These are phyloP conservation scores for Dissostichus mawsoni DNA, from an alignment of 2,113 vertebrate genomes.

Conservation along the genomic window DNA sequence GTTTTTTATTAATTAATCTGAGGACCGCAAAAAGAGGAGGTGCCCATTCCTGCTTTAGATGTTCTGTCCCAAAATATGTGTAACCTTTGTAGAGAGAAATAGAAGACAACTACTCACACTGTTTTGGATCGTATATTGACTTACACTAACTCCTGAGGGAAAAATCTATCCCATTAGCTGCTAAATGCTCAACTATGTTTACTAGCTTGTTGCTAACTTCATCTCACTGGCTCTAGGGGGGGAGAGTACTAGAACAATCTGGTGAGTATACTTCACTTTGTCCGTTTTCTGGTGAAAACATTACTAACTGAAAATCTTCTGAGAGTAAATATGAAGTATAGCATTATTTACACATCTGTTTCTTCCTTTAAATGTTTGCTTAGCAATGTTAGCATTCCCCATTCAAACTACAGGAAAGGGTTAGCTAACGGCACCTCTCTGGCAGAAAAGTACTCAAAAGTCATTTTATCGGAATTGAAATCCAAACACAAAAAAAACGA, in stretches of 20 bases:
- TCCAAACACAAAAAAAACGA: constrained; percentile 26
- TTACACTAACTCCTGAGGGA: not conserved
- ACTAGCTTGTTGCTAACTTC: not conserved
- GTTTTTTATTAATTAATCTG: no score
- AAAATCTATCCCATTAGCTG: not conserved
- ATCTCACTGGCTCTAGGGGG: no score
- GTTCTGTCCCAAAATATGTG: no score
- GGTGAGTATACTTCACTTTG: not conserved
- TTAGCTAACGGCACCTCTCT: constrained; percentile 5
- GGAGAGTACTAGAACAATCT: not conserved
- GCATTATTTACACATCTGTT: not conserved
- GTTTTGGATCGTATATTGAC: not conserved
- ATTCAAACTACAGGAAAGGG: not conserved
- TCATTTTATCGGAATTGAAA: constrained; percentile 31
- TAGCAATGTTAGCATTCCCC: not conserved
- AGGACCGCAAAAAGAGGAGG: no score
- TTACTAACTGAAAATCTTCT: not conserved
- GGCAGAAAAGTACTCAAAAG: not conserved
- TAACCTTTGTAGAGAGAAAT: not conserved
- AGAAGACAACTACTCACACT: not conserved
- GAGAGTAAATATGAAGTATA: not conserved
- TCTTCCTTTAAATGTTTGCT: constrained; percentile 3
- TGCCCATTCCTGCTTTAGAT: no score
- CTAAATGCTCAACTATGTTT: not conserved
- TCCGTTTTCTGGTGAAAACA: not conserved